Conservation (phyloP, 2,888 invertebrate genomes). For the Caenorhabditis sulstoni region DNA sequence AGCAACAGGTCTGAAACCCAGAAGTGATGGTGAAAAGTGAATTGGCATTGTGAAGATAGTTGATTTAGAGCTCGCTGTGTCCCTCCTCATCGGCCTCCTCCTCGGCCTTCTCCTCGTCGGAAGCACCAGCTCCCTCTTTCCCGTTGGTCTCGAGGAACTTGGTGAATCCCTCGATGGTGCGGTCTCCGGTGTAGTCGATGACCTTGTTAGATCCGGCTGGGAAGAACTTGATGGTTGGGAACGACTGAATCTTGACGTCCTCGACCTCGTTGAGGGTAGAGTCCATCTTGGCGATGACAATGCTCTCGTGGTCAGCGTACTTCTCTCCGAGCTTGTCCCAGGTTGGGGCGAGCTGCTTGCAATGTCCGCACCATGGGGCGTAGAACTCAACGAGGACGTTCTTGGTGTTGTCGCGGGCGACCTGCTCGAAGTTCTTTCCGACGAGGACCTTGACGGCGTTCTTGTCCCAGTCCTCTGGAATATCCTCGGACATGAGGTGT, state of each 20-base stretch:
- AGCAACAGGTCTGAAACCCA: slow-evolving; percentile 57
- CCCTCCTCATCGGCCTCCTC: slow-evolving; percentile 77
- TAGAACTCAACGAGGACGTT: slow-evolving; percentile 97
- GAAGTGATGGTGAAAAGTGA: slow-evolving; percentile 29
- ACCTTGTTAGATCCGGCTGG: slow-evolving; percentile 91
- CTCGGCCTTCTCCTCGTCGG: slow-evolving; percentile 79
- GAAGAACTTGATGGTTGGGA: slow-evolving; percentile 95
- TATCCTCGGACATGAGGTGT: slow-evolving; percentile 93
- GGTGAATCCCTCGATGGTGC: slow-evolving; percentile 92
- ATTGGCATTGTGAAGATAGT: not conserved
- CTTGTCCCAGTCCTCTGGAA: slow-evolving; percentile 98
- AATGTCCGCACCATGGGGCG: slow-evolving; percentile 87
- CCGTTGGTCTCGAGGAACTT: slow-evolving; percentile 96
- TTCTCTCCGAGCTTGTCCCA: slow-evolving; percentile 96
- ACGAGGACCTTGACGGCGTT: slow-evolving; percentile 93
- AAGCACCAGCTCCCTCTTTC: slow-evolving; percentile 84
- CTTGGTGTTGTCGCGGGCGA: slow-evolving; percentile 91
- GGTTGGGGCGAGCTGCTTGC: slow-evolving; percentile 96
- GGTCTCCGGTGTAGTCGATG: slow-evolving; percentile 94
- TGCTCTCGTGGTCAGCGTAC: slow-evolving; percentile 87
- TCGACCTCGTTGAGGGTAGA: slow-evolving; percentile 92
- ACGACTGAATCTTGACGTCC: slow-evolving; percentile 80
- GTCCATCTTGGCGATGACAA: slow-evolving; percentile 98
- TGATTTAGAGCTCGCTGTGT: slow-evolving; percentile 71
- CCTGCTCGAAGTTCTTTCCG: slow-evolving; percentile 93